Conservation (phyloP, 64 coral and sea anemone genomes). For the Pachyseris speciosa region DNA sequence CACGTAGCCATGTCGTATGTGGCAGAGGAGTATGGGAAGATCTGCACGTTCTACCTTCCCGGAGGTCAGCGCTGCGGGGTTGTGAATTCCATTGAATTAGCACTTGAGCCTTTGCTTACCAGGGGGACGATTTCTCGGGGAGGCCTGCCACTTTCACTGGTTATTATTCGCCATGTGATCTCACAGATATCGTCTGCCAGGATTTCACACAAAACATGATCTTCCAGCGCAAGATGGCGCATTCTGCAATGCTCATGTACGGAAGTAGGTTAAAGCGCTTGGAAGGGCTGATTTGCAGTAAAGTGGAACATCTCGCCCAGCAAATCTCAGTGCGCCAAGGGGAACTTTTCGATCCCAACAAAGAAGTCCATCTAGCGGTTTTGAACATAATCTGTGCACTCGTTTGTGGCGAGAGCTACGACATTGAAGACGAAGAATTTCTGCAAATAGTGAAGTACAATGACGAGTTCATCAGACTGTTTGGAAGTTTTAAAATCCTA, state of each 20-base stretch:
- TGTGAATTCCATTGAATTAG: conserved; percentile 40
- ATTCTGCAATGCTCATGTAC: conserved; percentile 73
- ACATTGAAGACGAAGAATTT: conserved; percentile 65
- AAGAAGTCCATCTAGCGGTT: conserved; percentile 57
- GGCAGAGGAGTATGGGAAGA: conserved; percentile 71
- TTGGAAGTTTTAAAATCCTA: conserved; percentile 45
- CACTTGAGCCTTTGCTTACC: conserved; percentile 51
- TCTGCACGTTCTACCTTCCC: conserved; percentile 55
- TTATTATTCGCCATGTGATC: conserved; percentile 48
- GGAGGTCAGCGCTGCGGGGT: conserved; percentile 41
- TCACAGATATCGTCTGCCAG: conserved; percentile 51
- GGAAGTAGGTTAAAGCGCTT: conserved; percentile 37
- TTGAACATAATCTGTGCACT: conserved; percentile 71
- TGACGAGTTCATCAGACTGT: conserved; percentile 37
- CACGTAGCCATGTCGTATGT: conserved; percentile 60
- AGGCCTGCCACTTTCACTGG: conserved; percentile 43
- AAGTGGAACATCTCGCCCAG: conserved; percentile 32
- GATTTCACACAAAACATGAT: conserved; percentile 60
- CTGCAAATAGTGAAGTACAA: conserved; percentile 63
- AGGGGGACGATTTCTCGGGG: conserved; percentile 54
- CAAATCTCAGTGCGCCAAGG: conserved; percentile 41
- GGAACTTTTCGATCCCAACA: conserved; percentile 57
- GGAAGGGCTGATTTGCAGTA: conserved; percentile 18
- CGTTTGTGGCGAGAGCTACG: conserved; percentile 58
- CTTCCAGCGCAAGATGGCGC: conserved; percentile 59